Base-by-base conservation (phyloP, 2,797 vertebrate genomes). In the Channa striata region DNA sequence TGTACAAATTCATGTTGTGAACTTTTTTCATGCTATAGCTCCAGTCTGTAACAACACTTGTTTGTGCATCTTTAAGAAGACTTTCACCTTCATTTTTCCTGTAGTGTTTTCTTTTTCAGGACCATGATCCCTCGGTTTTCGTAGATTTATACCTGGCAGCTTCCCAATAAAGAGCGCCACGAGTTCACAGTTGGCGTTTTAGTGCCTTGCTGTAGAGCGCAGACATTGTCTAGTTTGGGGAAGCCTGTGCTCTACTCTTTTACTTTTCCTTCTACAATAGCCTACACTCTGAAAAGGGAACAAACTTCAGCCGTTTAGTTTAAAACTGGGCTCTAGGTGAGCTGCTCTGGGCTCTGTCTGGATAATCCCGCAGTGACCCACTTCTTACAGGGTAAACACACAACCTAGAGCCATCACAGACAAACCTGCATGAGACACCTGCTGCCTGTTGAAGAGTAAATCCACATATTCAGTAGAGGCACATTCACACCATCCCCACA, bases 321-420 rank as follows among this genome's bases (percentile, higher is more conserved):
- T 4, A 19, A 44, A 49, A 13, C 3, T 68, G 43, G n/a, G 67
- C 85, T 89, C 59, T 71, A 73, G 59, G 62, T 64, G 82, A 85
- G 85, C 81, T 68, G 73, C 13, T 39, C 63, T 52, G 68, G 85
- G 64, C 72, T 77, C 33, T 70, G 67, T 59, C 47, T 8, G 58
- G 34, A 68, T 94, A 92, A 94, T 94, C 93, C 91, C 46, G 10
- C 68, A 20, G 12, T 67, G 90, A 92, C 92, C 92, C 83, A 93
- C 83, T 93, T 94, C 83, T 83, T 78, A 87, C 80, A 80, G 57
- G 59, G 57, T 12, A 2, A 61, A 21, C 16, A 37, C 71, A 20
- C 60, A 52, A 46, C 61, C 48, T 16, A 52, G 1, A 64, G 58
- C 40, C 40, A 44, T 43, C 53, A 50, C 13, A 62, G 64, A 4